These are phyloP conservation scores for Pammene fasciana DNA, from an alignment of 2,888 invertebrate genomes.

Conservation along the genomic window DNA sequence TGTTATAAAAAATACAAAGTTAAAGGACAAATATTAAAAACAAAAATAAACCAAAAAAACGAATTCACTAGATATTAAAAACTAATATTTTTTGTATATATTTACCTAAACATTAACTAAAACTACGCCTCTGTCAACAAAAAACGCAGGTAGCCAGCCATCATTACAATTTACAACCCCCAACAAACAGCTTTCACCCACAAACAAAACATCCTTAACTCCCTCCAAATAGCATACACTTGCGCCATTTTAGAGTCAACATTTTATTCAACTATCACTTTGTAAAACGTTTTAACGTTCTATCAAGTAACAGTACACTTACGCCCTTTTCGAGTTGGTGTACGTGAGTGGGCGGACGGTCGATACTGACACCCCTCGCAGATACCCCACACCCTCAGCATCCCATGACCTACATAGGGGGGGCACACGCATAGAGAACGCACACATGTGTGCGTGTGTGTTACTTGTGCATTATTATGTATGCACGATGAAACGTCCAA, in stretches of 20 bases:
- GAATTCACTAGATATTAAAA: too few relatives aligned
- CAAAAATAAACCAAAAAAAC: too few relatives aligned
- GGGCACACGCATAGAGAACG: conserved; percentile 54
- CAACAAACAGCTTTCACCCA: conserved; percentile 31
- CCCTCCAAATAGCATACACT: background rate
- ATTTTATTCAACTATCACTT: conserved; percentile 3
- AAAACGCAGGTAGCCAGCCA: conserved; percentile 25
- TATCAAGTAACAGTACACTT: background rate
- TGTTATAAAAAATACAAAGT: too few relatives aligned
- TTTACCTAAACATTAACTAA: conserved; percentile 1
- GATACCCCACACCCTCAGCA: conserved; percentile 57
- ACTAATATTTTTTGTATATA: background rate
- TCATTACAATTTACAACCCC: conserved; percentile 6
- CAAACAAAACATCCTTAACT: background rate
- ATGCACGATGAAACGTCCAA: too few relatives aligned
- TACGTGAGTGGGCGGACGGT: conserved; percentile 53
- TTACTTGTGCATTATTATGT: too few relatives aligned
- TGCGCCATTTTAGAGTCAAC: background rate
- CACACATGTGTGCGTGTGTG: conserved; percentile 42
- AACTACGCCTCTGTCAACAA: conserved; percentile 9
- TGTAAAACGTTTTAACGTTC: conserved; percentile 2
- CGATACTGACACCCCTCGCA: conserved; percentile 69
- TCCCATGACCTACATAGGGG: conserved; percentile 71
- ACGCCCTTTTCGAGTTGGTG: conserved; percentile 48
- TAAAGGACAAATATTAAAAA: too few relatives aligned